Percentiles rank a stretch among this genome's conserved stretches.
Conservation (phyloP, 2,888 invertebrate genomes). For the Pterobdella sp. region DNA sequence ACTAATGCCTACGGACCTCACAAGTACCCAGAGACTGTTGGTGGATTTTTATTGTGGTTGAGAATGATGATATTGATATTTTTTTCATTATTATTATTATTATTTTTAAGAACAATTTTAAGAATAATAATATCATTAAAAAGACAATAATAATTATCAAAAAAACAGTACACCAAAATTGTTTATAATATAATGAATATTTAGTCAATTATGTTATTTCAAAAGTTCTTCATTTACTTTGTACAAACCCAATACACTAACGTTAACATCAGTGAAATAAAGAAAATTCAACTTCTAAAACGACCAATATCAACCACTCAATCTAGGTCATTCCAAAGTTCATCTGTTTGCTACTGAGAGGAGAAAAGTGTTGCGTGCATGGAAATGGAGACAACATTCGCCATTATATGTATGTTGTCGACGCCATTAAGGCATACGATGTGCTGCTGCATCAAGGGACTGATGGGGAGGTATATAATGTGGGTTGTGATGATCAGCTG, state of each 20-base stretch:
- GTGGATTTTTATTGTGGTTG: background rate
- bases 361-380: conserved; percentile 40
- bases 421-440: conserved; percentile 39
- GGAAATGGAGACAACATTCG: conserved; percentile 43
- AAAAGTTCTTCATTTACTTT: too few relatives aligned
- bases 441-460: conserved; percentile 42
- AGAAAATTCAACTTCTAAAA: too few relatives aligned
- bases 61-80: background rate
- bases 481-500: conserved; percentile 41
- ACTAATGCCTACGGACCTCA: conserved; percentile 43
- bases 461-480: conserved; percentile 41
- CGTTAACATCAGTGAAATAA: too few relatives aligned
- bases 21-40: conserved; percentile 42
- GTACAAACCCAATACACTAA: too few relatives aligned
- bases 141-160: too few relatives aligned
- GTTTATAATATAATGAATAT: too few relatives aligned
- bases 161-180: too few relatives aligned
- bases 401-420: conserved; percentile 42
- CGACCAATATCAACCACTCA: too few relatives aligned
- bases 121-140: too few relatives aligned
- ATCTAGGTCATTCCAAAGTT: conserved; percentile 41
- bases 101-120: too few relatives aligned
- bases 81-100: background rate
- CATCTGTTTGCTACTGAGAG: conserved; percentile 38
- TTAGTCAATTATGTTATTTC: too few relatives aligned